A percentile compares a stretch with the other conserved stretches of the same genome.
phyloP scores from a whole-genome alignment of 2,113 vertebrate species.

The Epinephelus fuscoguttatus region DNA sequence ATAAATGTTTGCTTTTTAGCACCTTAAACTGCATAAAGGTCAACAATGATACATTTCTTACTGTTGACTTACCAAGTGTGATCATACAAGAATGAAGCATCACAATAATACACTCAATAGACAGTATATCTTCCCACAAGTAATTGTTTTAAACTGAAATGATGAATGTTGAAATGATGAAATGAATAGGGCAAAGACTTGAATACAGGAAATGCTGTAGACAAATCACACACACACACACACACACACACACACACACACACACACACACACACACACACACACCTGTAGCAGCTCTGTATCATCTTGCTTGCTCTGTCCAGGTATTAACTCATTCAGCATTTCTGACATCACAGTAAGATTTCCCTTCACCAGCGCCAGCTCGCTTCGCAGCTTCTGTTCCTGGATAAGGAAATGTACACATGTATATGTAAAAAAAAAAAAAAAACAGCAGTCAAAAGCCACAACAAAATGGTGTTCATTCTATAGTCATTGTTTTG shows the following conservation, averaged over 20 bases:
- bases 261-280: constrained; percentile 23
- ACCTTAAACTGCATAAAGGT: not conserved
- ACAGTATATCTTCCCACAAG: not conserved
- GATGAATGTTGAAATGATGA: not conserved
- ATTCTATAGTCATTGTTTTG: not conserved
- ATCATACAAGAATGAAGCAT: no score
- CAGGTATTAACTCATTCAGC: constrained; percentile 91
- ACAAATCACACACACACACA: constrained; percentile 10
- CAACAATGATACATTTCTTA: no score
- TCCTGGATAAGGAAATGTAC: constrained; percentile 77
- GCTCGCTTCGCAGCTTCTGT: constrained; percentile 90
- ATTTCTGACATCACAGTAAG: constrained; percentile 96
- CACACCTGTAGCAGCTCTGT: constrained; percentile 91
- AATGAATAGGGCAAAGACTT: not conserved
- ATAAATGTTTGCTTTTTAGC: not conserved
- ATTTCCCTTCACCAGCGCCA: constrained; percentile 94
- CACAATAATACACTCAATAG: no score
- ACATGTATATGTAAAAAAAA: no score
- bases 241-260: constrained; percentile 75
- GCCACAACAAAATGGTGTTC: not conserved
- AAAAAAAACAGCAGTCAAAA: not conserved
- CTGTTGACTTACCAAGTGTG: no score
- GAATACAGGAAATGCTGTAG: not conserved
- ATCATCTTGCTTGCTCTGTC: constrained; percentile 88
- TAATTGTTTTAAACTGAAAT: not conserved